Percentiles rank a stretch among this genome's conserved stretches.
Evolutionary conservation across 2,113 vertebrate species (phyloP).

Genomic region (Thalassoma bifasciatum): DNA sequence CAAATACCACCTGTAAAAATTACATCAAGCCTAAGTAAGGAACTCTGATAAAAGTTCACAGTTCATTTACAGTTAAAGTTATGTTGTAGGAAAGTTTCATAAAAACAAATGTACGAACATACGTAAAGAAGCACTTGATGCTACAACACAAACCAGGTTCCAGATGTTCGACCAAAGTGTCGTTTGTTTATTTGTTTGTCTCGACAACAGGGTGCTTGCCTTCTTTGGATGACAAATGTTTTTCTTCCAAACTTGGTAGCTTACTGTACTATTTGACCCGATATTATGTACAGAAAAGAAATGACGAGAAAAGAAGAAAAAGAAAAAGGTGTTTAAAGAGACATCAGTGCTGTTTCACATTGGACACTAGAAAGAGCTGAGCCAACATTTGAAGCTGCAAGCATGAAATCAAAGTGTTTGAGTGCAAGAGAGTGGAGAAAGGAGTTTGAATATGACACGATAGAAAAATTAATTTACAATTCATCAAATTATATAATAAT

Average conservation of each 20-base stretch:
- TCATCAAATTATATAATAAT: neutral
- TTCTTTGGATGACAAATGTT: slow-evolving; percentile 53
- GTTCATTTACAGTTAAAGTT: slow-evolving; percentile 74
- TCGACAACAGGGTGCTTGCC: slow-evolving; percentile 63
- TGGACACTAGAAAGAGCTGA: slow-evolving; percentile 27
- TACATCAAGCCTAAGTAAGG: slow-evolving; percentile 78
- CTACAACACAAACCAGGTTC: slow-evolving; percentile 72
- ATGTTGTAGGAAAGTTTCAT: slow-evolving; percentile 70
- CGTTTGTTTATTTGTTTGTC: slow-evolving; percentile 16
- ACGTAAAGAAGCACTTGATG: slow-evolving; percentile 75
- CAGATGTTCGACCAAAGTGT: slow-evolving; percentile 28
- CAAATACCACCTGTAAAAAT: slow-evolving; percentile 85
- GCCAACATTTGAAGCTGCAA: slow-evolving; percentile 48
- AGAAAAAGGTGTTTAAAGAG: neutral
- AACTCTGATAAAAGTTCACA: slow-evolving; percentile 74
- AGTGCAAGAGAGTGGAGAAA: slow-evolving; percentile 29
- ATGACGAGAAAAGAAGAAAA: slow-evolving; percentile 15
- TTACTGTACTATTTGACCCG: slow-evolving; percentile 20
- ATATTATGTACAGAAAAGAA: slow-evolving; percentile 48
- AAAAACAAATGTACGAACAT: slow-evolving; percentile 68
- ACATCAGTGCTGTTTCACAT: slow-evolving; percentile 45
- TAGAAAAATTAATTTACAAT: neutral
- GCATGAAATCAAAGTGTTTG: slow-evolving; percentile 57
- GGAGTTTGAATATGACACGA: slow-evolving; percentile 19
- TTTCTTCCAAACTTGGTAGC: slow-evolving; percentile 4